Conservation (phyloP, 2,797 vertebrate species). For the Aselliscus stoliczkanus region DNA sequence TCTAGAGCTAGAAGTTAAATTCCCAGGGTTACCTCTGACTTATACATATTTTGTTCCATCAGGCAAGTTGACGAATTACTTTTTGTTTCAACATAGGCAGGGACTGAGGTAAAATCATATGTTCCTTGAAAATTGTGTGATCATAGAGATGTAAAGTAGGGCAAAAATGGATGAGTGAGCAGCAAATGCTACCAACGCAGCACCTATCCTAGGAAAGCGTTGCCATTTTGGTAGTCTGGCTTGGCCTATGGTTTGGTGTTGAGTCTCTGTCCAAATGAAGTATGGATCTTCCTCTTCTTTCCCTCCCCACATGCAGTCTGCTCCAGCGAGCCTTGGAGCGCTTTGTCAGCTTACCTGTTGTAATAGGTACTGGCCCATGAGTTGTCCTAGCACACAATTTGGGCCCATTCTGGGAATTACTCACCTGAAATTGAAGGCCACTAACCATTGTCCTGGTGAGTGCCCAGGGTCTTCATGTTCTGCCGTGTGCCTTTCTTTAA, state of each 20-base stretch:
- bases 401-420: neutral
- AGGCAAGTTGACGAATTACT: neutral
- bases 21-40: neutral
- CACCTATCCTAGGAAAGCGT: neutral
- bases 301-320: neutral
- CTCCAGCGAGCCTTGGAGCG: neutral
- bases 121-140: neutral
- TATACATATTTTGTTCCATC: neutral
- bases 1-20: neutral
- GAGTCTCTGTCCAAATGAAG: neutral
- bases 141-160: neutral
- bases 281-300: neutral
- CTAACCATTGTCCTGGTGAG: neutral
- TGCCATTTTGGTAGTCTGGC: neutral
- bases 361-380: neutral
- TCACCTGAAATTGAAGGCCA: neutral
- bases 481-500: neutral
- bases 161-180: neutral
- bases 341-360: neutral
- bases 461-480: neutral
- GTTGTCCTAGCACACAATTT: neutral
- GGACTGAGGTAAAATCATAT: neutral
- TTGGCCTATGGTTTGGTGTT: neutral
- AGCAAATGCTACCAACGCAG: neutral
- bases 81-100: neutral